Conservation (phyloP, 2,888 invertebrate species). For the Cepaea hortensis region DNA sequence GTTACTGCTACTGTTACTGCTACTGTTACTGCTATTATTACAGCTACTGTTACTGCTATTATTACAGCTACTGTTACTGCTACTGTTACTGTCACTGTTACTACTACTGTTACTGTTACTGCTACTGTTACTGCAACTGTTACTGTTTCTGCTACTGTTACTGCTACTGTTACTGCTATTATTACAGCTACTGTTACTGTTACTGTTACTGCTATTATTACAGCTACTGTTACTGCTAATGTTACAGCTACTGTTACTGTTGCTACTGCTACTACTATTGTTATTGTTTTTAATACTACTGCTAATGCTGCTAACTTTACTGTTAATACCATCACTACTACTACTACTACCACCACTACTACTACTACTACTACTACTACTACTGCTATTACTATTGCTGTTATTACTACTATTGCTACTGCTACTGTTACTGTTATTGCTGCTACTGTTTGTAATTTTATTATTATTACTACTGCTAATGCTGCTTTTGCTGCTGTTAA, state of each 20-base stretch:
- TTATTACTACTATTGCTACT: conserved; percentile 10
- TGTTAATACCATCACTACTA: neutral
- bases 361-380: neutral
- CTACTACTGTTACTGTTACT: neutral
- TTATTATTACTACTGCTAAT: neutral
- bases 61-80: neutral
- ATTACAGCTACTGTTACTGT: conserved; percentile 7
- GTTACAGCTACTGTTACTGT: neutral
- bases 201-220: conserved; percentile 14
- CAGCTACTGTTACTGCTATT: neutral
- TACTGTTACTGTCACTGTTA: neutral
- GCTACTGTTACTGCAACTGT: neutral
- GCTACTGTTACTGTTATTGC: conserved; percentile 5
- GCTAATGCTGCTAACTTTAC: neutral
- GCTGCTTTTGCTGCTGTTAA: neutral
- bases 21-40: neutral
- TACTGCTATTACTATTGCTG: conserved; percentile 4
- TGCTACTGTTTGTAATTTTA: neutral
- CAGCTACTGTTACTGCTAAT: neutral
- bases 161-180: conserved; percentile 10
- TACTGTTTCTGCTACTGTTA: conserved; percentile 11
- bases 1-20: neutral
- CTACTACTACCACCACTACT: neutral
- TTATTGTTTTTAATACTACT: neutral
- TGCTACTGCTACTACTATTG: conserved; percentile 5